phyloP scores from a whole-genome alignment of 2,888 invertebrate genomes.

The Neoitamus cyanurus region DNA sequence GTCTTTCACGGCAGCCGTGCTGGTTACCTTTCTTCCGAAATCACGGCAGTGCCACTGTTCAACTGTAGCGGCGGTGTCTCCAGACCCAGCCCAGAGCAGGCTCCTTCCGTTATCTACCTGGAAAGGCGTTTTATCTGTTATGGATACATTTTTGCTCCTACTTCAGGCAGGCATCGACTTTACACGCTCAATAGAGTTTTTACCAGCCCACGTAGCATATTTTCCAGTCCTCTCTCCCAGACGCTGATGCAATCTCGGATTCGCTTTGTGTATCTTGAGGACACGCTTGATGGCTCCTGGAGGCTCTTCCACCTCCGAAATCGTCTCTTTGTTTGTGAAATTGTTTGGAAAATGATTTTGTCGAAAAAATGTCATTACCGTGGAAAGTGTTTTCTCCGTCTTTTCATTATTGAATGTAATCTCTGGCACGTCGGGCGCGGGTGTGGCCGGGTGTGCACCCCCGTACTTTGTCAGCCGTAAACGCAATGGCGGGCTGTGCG shows the following conservation, averaged over 20 bases:
- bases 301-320: conserved; percentile 26
- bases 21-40: conserved; percentile 29
- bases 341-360: conserved; percentile 47
- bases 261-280: conserved; percentile 20
- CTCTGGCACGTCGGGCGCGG: not conserved
- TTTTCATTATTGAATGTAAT: conserved; percentile 31
- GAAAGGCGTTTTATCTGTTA: conserved; percentile 37
- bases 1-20: not conserved
- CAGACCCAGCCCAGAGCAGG: not conserved
- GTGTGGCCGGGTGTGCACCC: not conserved
- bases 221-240: not conserved
- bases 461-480: not conserved
- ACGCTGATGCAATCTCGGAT: conserved; percentile 35
- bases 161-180: conserved; percentile 28
- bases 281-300: conserved; percentile 24
- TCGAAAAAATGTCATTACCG: conserved; percentile 45
- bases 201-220: not conserved
- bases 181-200: conserved; percentile 39
- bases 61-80: not conserved
- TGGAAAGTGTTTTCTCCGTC: conserved; percentile 15
- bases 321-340: conserved; percentile 46
- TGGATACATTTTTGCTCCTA: conserved; percentile 43
- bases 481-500: not conserved
- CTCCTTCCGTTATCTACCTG: conserved; percentile 25
- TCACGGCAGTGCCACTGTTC: conserved; percentile 17